phyloP scores from a whole-genome alignment of 1,140 invertebrate genomes.

The Teleopsis dalmanni region DNA sequence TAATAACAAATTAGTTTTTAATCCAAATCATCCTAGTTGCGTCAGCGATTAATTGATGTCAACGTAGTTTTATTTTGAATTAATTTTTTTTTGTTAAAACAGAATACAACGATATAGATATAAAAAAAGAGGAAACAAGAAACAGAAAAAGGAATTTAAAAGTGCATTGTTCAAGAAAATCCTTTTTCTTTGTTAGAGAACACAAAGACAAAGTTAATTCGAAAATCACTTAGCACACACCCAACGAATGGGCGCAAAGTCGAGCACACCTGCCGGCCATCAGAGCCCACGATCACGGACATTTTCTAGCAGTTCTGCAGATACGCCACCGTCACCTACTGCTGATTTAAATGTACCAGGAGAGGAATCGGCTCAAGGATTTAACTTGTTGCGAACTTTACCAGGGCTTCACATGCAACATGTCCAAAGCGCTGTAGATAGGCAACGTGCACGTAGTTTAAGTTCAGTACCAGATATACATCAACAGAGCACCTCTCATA shows the following conservation, averaged over 20 bases:
- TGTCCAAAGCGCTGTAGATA: slow-evolving; percentile 49
- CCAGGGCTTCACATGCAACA: slow-evolving; percentile 61
- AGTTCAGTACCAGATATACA: slow-evolving; percentile 75
- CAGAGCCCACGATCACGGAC: slow-evolving; percentile 65
- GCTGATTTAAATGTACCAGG: slow-evolving; percentile 5
- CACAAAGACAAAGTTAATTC: background rate
- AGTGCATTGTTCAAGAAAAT: too few relatives aligned
- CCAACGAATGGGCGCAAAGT: slow-evolving; percentile 67
- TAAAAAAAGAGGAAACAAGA: too few relatives aligned
- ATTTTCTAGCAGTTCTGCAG: slow-evolving; percentile 68
- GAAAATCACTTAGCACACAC: background rate
- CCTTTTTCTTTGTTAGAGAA: too few relatives aligned
- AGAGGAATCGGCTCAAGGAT: slow-evolving; percentile 46
- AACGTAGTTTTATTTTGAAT: too few relatives aligned
- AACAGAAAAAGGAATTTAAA: too few relatives aligned
- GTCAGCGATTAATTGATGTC: too few relatives aligned
- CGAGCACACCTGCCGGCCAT: slow-evolving; percentile 66
- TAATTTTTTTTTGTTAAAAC: too few relatives aligned
- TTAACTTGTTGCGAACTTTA: slow-evolving; percentile 64
- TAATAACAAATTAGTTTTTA: too few relatives aligned
- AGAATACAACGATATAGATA: too few relatives aligned
- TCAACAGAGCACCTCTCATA: slow-evolving; percentile 27
- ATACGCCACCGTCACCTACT: slow-evolving; percentile 55
- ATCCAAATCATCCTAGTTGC: too few relatives aligned
- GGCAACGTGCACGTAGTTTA: slow-evolving; percentile 71